Evolutionary conservation across 2,113 vertebrate species (phyloP).

Genomic region (Desmodus rotundus): DNA sequence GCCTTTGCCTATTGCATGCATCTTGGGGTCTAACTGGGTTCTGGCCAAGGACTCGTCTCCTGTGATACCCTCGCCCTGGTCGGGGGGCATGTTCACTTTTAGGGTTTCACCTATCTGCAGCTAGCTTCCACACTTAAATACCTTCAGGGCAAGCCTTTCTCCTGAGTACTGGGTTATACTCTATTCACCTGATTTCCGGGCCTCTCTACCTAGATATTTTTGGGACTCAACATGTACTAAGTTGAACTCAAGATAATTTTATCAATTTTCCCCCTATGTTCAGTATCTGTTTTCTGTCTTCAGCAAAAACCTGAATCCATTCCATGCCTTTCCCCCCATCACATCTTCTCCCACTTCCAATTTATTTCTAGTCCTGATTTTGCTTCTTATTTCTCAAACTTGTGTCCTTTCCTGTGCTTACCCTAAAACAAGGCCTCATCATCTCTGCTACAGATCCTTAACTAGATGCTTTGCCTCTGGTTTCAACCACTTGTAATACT

Average conservation of each 20-base stretch:
- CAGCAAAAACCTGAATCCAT: background rate
- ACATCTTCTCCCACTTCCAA: background rate
- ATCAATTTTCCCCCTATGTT: accelerated
- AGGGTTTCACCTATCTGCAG: background rate
- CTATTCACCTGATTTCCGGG: background rate
- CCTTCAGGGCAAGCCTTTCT: background rate
- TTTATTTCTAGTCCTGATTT: background rate
- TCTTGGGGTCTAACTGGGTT: background rate
- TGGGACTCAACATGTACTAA: background rate
- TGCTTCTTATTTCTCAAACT: background rate
- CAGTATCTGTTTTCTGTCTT: background rate
- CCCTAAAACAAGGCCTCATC: background rate
- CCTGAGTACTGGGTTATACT: background rate
- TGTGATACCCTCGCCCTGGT: background rate
- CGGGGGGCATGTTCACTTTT: background rate
- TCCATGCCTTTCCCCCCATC: background rate
- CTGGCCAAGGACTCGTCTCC: background rate
- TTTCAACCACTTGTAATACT: background rate
- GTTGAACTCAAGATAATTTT: background rate
- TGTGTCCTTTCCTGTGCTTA: background rate
- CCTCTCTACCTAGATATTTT: background rate
- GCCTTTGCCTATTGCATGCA: background rate
- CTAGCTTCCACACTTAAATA: accelerated
- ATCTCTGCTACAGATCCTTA: background rate
- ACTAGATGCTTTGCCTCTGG: background rate